Conservation (phyloP, 1,140 invertebrate species). For the Globodera ellingtonae region DNA sequence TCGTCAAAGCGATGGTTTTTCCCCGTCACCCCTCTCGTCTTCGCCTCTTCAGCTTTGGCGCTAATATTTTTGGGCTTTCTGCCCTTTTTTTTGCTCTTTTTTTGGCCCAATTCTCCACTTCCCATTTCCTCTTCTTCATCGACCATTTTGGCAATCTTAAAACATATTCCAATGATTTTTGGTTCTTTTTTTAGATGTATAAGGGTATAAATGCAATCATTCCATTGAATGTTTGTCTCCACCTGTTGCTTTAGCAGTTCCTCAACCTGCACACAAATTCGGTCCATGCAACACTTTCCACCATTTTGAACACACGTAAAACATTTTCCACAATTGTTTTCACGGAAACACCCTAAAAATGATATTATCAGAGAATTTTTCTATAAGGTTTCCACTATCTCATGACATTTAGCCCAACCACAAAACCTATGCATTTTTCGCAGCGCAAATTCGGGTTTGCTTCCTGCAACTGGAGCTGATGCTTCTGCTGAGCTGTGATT, state of each 20-base stretch:
- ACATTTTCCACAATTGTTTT: conserved; percentile 29
- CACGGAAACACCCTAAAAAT: conserved; percentile 24
- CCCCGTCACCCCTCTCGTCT: no score
- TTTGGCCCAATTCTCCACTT: background rate
- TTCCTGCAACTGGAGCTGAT: conserved; percentile 19
- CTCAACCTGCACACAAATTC: conserved; percentile 29
- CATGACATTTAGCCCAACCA: background rate
- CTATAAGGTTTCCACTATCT: no score
- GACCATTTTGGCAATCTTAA: background rate
- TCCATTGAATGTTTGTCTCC: background rate
- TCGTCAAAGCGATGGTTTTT: background rate
- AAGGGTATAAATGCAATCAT: background rate
- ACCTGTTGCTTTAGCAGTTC: conserved; percentile 12
- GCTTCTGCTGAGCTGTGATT: conserved; percentile 6
- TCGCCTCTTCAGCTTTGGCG: background rate
- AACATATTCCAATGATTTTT: conserved; percentile 8
- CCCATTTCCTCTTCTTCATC: background rate
- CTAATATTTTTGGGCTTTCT: conserved; percentile 10
- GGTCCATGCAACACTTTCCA: conserved; percentile 15
- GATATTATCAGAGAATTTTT: background rate
- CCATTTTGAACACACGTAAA: conserved; percentile 4
- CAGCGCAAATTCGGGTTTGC: conserved; percentile 22
- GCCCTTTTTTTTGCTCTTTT: conserved; percentile 24
- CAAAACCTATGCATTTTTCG: conserved; percentile 23
- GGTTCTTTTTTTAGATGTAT: no score